A percentile compares a stretch with the other conserved stretches of the same genome.
These are phyloP conservation scores for Eonycteris spelaea DNA, from an alignment of 2,113 vertebrate genomes.

Conservation along the genomic window DNA sequence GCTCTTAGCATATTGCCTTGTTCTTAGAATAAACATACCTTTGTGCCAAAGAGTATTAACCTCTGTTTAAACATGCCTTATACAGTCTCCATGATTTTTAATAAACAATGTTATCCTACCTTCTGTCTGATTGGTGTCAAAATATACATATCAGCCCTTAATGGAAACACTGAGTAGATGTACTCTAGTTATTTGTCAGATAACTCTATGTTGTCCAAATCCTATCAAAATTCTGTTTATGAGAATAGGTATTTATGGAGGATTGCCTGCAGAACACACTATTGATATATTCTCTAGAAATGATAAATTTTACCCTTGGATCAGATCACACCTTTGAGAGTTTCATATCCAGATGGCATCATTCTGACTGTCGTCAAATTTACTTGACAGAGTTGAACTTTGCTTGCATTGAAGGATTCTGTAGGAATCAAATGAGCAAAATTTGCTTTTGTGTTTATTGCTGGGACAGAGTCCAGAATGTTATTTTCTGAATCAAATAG, in stretches of 20 bases:
- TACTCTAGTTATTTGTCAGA: conserved; percentile 1
- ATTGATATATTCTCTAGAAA: background rate
- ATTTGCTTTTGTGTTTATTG: conserved; percentile 36
- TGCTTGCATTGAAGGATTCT: background rate
- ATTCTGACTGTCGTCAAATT: conserved; percentile 35
- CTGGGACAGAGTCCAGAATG: conserved; percentile 7
- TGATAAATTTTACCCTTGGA: background rate
- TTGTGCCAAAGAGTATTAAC: background rate
- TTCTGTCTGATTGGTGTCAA: conserved; percentile 4
- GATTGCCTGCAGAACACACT: background rate
- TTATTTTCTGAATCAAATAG: conserved; percentile 24
- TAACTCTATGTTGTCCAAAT: conserved; percentile 26
- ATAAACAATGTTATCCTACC: background rate
- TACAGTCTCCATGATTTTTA: background rate
- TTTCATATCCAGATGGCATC: background rate
- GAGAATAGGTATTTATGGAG: background rate
- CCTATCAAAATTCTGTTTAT: conserved; percentile 10
- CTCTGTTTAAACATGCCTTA: background rate
- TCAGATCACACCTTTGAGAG: background rate
- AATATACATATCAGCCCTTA: background rate
- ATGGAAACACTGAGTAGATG: background rate
- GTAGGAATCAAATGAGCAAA: background rate
- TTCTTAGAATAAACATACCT: background rate
- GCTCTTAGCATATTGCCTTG: background rate
- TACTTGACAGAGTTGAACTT: conserved; percentile 40